Conservation (phyloP, 2,113 vertebrate species). For the Xiphorhynchus elegans region DNA sequence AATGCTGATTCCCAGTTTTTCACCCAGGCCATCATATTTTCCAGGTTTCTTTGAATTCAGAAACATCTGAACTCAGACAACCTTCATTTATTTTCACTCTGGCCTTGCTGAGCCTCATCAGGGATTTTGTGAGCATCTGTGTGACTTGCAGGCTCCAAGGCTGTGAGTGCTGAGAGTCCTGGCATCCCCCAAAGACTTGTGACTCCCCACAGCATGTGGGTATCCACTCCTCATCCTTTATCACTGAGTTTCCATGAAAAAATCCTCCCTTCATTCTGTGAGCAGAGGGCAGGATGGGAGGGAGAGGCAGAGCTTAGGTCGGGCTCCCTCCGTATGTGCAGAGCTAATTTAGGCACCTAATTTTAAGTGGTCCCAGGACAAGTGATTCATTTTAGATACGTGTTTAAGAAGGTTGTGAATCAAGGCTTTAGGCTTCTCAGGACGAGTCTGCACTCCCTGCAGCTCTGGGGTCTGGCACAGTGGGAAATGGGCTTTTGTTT, state of each 20-base stretch:
- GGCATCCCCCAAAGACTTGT: not conserved
- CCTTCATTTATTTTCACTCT: not conserved
- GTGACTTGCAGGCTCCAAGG: not conserved
- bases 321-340: not conserved
- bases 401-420: not conserved
- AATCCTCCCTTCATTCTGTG: not conserved
- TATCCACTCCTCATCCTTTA: not conserved
- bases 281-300: not conserved
- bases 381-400: not conserved
- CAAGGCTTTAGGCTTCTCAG: not conserved
- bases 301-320: not conserved
- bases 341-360: rapidly evolving
- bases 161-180: rapidly evolving
- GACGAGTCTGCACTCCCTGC: not conserved
- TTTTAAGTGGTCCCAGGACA: not conserved
- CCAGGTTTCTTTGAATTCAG: constrained; percentile 6
- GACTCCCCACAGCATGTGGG: not conserved
- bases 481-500: not conserved
- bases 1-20: not conserved
- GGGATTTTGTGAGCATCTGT: not conserved
- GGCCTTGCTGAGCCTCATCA: not conserved
- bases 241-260: not conserved
- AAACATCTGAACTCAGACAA: constrained; percentile 10
- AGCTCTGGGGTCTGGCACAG: not conserved
- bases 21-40: not conserved